phyloP scores from a whole-genome alignment of 2,888 invertebrate species.

The Flabesymbios commensalis region DNA sequence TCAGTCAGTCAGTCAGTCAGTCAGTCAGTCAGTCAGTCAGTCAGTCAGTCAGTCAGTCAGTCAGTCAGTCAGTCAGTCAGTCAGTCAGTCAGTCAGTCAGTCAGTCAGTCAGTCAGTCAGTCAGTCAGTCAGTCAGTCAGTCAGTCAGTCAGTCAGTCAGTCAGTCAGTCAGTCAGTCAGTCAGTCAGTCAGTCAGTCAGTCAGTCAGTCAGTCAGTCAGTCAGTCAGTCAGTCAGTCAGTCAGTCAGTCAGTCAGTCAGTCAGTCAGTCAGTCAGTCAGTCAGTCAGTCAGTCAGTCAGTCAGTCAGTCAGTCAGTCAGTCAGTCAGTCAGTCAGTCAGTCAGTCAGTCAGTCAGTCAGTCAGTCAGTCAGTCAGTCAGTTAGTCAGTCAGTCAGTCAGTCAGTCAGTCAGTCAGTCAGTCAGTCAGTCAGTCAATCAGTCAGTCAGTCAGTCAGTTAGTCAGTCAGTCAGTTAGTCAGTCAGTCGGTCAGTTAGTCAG shows the following conservation, averaged over 20 bases:
- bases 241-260: constrained; percentile 35
- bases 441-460: no score
- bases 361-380: constrained; percentile 31
- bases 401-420: constrained; percentile 31
- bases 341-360: constrained; percentile 36
- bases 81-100: no score
- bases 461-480: no score
- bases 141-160: constrained; percentile 18
- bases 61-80: no score
- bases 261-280: constrained; percentile 33
- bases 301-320: constrained; percentile 37
- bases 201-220: constrained; percentile 33
- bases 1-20: no score
- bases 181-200: constrained; percentile 29
- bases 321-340: constrained; percentile 37
- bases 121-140: background rate
- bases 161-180: constrained; percentile 26
- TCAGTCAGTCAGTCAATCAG: no score
- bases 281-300: constrained; percentile 37
- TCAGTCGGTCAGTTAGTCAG: no score
- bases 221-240: constrained; percentile 33
- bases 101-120: no score
- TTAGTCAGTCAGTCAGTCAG: constrained; percentile 31
- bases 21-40: no score
- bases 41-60: no score